Evolutionary conservation across 2,797 vertebrate genomes (phyloP), one percentile per base, ranked within the genome.

Genomic region (Schizopygopsis malacanthus): DNA sequence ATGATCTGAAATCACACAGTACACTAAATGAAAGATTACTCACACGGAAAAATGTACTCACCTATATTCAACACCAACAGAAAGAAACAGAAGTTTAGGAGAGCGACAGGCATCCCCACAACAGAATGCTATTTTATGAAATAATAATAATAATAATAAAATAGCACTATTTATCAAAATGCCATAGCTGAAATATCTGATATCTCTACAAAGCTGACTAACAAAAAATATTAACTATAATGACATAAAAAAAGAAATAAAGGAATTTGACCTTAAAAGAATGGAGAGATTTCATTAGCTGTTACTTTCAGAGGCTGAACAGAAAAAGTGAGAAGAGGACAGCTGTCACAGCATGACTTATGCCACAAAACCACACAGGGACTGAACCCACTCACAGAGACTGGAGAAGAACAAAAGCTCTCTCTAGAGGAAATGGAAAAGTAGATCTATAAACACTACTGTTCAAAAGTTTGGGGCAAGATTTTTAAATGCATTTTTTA

Each of bases 41-140:
- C 15, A 16, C 25, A 25, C 1, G 41, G 3, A 47, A 16, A 52
- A 47, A 65, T 12, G 5, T 37, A 69, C 85, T 88, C 18, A 89
- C 88, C 88, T 61, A 76, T 6, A 45, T 65, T 72, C 15, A 88
- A 37, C 69, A 82, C 37, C 70, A 85, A 20, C 9, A 71, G 50
- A 72, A 85, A 37, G 1, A 73, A 37, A 12, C 3, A 56, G 5
- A 81, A 50, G 56, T 20, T 71, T 25, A 69, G 50, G 56, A 33
- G 61, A 83, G n/a, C 43, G 69, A 67, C 25, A 50, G 37, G 39
- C 87, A 89, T 86, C 79, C 45, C 39, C 61, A 61, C 65, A 43
- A 11, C 59, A 39, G 39, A n/a, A n/a, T 1, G 7, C 54, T 81
- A 47, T 5, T 33, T 52, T 63, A 63, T 7, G 13, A 11, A 83